These are phyloP conservation scores for Orchestes rusci DNA, from an alignment of 2,888 invertebrate genomes.

Conservation along the genomic window DNA sequence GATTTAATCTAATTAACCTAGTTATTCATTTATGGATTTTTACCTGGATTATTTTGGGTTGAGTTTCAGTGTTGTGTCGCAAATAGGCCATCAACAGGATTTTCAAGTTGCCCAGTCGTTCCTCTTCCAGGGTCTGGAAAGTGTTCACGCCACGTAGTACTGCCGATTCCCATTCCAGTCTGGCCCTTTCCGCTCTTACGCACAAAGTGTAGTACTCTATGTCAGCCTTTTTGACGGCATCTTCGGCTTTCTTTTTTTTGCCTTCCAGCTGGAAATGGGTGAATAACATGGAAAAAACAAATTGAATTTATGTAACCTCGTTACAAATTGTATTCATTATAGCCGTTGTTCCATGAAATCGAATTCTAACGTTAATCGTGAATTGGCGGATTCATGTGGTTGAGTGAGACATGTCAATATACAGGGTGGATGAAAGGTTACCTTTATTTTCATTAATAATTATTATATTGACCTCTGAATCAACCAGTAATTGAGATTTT, in stretches of 20 bases:
- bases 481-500: no score
- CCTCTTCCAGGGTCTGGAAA: slow-evolving; percentile 84
- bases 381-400: no score
- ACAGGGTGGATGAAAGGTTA: no score
- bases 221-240: slow-evolving; percentile 84
- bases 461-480: no score
- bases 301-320: no score
- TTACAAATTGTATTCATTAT: no score
- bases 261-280: slow-evolving; percentile 49
- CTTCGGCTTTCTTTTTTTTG: slow-evolving; percentile 84
- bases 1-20: no score
- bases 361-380: no score
- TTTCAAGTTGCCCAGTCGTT: slow-evolving; percentile 76
- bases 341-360: no score
- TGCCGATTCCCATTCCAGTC: slow-evolving; percentile 88
- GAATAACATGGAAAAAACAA: not conserved
- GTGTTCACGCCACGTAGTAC: slow-evolving; percentile 80
- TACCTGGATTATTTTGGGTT: slow-evolving; percentile 70
- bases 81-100: slow-evolving; percentile 59
- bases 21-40: no score
- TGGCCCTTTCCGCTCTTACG: slow-evolving; percentile 81
- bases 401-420: no score
- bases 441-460: no score
- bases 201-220: slow-evolving; percentile 90
- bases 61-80: slow-evolving; percentile 61